Percentiles rank a stretch among this genome's conserved stretches.
phyloP scores from a whole-genome alignment of 2,797 vertebrate genomes.

The Luscinia megarhynchos region DNA sequence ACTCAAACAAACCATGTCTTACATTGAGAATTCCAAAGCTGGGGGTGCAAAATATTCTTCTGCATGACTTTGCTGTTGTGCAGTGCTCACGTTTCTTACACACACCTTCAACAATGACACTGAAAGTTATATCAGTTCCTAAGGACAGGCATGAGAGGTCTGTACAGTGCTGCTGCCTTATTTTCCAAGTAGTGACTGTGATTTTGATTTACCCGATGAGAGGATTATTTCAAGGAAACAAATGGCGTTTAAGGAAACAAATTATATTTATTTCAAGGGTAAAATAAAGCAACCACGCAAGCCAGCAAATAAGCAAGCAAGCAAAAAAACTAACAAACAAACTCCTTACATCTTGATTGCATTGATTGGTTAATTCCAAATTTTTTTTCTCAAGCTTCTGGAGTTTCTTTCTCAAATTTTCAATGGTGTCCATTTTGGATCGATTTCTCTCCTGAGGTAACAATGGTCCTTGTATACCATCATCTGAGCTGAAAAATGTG shows the following conservation, averaged over 20 bases:
- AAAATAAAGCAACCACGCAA: neutral
- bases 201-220: neutral
- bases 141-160: neutral
- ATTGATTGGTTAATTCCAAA: no score
- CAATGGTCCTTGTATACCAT: no score
- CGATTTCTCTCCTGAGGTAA: no score
- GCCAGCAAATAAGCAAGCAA: no score
- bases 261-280: neutral
- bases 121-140: neutral
- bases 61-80: neutral
- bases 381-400: no score
- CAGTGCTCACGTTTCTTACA: neutral
- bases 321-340: neutral
- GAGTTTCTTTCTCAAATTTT: no score
- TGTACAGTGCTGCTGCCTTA: no score
- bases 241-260: neutral
- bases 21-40: neutral
- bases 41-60: neutral
- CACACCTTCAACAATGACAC: neutral
- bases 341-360: no score
- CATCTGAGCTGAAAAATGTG: no score
- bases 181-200: neutral
- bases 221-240: neutral
- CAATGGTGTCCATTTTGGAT: no score
- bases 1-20: neutral